Conservation (phyloP, 2,797 vertebrate genomes). For the Geotrypetes seraphini region DNA sequence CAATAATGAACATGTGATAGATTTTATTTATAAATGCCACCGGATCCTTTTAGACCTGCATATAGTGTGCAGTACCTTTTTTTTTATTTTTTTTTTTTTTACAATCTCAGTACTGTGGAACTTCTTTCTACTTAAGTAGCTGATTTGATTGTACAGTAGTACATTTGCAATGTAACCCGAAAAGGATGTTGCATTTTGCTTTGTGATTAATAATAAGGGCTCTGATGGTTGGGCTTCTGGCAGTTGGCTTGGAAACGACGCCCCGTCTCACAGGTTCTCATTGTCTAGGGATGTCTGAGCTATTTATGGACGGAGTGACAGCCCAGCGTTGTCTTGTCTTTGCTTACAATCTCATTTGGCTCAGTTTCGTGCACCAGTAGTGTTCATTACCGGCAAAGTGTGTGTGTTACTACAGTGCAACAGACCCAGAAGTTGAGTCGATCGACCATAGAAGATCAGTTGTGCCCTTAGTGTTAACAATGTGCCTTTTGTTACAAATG, state of each 20-base stretch:
- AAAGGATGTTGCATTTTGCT: constrained; percentile 31
- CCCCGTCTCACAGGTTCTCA: constrained; percentile 53
- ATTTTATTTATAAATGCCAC: constrained; percentile 38
- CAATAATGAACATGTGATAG: constrained; percentile 39
- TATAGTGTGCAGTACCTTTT: constrained; percentile 33
- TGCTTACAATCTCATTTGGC: constrained; percentile 50
- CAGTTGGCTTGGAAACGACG: constrained; percentile 55
- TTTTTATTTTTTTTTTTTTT: too few species aligned
- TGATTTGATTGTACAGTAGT: constrained; percentile 34
- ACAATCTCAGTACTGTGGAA: constrained; percentile 27
- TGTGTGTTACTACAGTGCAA: constrained; percentile 26
- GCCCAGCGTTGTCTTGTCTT: constrained; percentile 47
- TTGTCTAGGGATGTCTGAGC: constrained; percentile 47
- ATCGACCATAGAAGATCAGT: constrained; percentile 54
- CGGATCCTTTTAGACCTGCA: constrained; percentile 52
- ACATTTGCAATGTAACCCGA: constrained; percentile 29
- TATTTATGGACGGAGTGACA: constrained; percentile 49
- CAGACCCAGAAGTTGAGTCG: constrained; percentile 36
- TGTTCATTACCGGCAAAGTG: constrained; percentile 35
- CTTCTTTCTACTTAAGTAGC: constrained; percentile 29
- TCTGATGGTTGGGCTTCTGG: constrained; percentile 45
- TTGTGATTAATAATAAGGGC: constrained; percentile 55
- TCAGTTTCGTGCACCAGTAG: constrained; percentile 43
- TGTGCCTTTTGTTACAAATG: constrained; percentile 83
- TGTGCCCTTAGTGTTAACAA: constrained; percentile 75